Evolutionary conservation across 1,140 invertebrate species (phyloP), one percentile per base, ranked within the genome.

Genomic region (Neodiprion fabricii): DNA sequence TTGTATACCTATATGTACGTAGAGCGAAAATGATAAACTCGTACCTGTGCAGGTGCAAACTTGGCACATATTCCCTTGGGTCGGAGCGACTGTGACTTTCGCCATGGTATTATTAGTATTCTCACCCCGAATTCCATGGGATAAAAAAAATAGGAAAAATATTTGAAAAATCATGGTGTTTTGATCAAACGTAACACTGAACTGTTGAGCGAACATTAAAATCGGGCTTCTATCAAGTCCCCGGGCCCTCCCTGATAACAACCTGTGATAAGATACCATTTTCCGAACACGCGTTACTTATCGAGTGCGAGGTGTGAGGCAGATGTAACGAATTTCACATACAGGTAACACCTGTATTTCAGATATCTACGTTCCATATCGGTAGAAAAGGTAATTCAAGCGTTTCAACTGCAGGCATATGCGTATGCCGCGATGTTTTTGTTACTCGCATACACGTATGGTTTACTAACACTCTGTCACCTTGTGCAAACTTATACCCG

Each of bases 251-350:
- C 70, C 70, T 71, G 70, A 71, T 71, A 71, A 71, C 23, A 23
- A 21, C 17, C 14, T 11, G 48, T 66, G 81, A 83, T 83, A 83
- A 83, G 81, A 83, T 83, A 79, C 49, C 68, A 70, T 69, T 70
- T 40, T 10, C 21, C n/a, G 70, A 7, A 40, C 53, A 61, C 53
- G 10, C 69, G 72, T 82, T 82, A 83, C 77, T 83, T 78, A 81
- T 77, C 76, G 70, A 49, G 71, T 14, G 47, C 49, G 75, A 76
- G 73, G 40, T 61, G 80, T 48, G 4, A 61, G n/a, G n/a, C 53
- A 61, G n/a, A 61, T 14, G n/a, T 0, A 61, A 61, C 11, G n/a
- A 61, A 61, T 61, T 61, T 5, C n/a, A 14, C 5, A 61, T 61
- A 61, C 28, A 61, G 9, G 0, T 21, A 21, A 61, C 28, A 40